Conservation (phyloP, 2,797 vertebrate species). For the Sebastes matsubarae region DNA sequence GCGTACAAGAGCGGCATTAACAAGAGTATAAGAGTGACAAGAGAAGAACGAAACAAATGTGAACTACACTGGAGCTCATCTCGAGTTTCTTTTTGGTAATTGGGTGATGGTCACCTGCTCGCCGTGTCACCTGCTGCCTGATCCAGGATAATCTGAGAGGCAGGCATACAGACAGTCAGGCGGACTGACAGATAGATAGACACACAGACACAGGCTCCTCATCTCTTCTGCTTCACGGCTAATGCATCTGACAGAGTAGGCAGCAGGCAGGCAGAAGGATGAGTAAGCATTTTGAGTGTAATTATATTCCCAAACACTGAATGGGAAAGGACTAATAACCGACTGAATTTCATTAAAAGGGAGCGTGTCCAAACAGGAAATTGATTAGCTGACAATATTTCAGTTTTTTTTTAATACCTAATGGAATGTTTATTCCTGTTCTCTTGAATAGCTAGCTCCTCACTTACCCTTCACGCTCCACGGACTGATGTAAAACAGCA, state of each 20-base stretch:
- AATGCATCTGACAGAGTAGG: conserved; percentile 79
- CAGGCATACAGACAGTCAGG: conserved; percentile 62
- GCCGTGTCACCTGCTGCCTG: conserved; percentile 73
- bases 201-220: conserved; percentile 70
- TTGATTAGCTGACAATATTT: conserved; percentile 74
- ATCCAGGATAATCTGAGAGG: conserved; percentile 68
- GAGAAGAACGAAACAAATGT: conserved; percentile 15
- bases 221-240: conserved; percentile 75
- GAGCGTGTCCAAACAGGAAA: conserved; percentile 77
- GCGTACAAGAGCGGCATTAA: not conserved
- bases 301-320: conserved; percentile 75
- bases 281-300: conserved; percentile 77
- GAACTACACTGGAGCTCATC: conserved; percentile 30
- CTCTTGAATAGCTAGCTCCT: conserved; percentile 58
- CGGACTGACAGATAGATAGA: conserved; percentile 65
- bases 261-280: conserved; percentile 76
- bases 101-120: conserved; percentile 75
- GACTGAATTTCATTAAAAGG: conserved; percentile 73
- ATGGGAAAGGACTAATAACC: conserved; percentile 70
- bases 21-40: not conserved
- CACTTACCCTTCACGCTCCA: conserved; percentile 74
- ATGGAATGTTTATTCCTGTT: conserved; percentile 74
- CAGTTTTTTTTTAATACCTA: conserved; percentile 65
- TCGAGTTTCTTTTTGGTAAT: conserved; percentile 65
- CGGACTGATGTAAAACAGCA: conserved; percentile 63